Percentiles rank a stretch among this genome's conserved stretches.
Conservation (phyloP, 2,888 invertebrate genomes). For the Gastrophysa polygoni region DNA sequence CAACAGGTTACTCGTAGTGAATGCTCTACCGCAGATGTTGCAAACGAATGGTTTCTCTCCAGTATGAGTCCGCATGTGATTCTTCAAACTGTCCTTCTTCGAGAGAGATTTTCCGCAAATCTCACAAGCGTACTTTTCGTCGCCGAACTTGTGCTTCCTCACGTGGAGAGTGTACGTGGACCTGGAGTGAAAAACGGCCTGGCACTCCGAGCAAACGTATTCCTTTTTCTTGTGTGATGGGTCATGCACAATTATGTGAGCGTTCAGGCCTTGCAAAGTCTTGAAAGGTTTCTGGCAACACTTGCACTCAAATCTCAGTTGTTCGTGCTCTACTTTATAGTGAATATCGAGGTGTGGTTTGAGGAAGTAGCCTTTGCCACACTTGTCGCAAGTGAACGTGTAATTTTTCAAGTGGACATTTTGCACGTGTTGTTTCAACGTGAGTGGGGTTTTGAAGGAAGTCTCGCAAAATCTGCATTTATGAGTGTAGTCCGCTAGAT, state of each 20-base stretch:
- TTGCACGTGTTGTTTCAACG: slow-evolving; percentile 33
- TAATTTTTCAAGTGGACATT: slow-evolving; percentile 59
- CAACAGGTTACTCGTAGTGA: slow-evolving; percentile 39
- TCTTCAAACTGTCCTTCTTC: slow-evolving; percentile 34
- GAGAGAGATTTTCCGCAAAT: slow-evolving; percentile 42
- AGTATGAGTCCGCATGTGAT: slow-evolving; percentile 44
- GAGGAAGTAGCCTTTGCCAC: slow-evolving; percentile 39
- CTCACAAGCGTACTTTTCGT: slow-evolving; percentile 40
- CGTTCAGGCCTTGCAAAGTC: slow-evolving; percentile 34
- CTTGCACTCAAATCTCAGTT: slow-evolving; percentile 38
- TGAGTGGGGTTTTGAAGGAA: slow-evolving; percentile 34
- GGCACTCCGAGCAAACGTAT: slow-evolving; percentile 40
- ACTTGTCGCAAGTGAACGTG: slow-evolving; percentile 44
- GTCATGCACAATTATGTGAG: slow-evolving; percentile 38
- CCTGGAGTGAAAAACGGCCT: slow-evolving; percentile 28
- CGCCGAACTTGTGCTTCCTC: slow-evolving; percentile 35
- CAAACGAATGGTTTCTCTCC: slow-evolving; percentile 48
- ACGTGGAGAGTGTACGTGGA: slow-evolving; percentile 37
- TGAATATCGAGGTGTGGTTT: slow-evolving; percentile 36
- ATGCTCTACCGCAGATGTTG: slow-evolving; percentile 44
- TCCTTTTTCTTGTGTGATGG: slow-evolving; percentile 34
- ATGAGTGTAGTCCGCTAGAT: slow-evolving; percentile 31
- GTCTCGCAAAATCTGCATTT: slow-evolving; percentile 36
- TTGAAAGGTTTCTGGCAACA: slow-evolving; percentile 41
- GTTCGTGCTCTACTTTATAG: slow-evolving; percentile 39